These are phyloP conservation scores for Mionectes macconnelli DNA, from an alignment of 2,113 vertebrate species.

Conservation along the genomic window DNA sequence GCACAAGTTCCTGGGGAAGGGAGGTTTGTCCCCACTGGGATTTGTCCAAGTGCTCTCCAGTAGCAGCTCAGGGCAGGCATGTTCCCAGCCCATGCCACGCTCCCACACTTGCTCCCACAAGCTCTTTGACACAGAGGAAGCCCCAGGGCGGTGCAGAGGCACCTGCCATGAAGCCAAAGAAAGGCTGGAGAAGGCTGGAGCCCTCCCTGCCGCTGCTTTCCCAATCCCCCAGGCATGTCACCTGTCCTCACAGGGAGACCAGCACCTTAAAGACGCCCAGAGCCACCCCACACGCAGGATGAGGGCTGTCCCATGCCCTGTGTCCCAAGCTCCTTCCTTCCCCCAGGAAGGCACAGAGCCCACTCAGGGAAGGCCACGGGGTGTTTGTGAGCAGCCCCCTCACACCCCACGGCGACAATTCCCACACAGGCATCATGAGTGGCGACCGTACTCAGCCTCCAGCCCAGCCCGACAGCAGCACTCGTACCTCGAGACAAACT, in stretches of 20 bases:
- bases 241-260: not conserved
- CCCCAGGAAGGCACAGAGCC: not conserved
- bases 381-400: not conserved
- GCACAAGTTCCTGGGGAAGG: not conserved
- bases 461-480: not conserved
- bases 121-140: not conserved
- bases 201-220: not conserved
- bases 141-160: not conserved
- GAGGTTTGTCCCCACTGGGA: not conserved
- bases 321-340: not conserved
- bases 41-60: not conserved
- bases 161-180: not conserved
- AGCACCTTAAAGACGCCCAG: not conserved
- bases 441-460: accelerated
- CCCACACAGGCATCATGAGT: not conserved
- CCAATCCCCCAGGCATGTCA: accelerated
- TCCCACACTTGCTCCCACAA: not conserved
- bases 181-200: not conserved
- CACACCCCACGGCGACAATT: accelerated
- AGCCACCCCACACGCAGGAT: not conserved
- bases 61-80: not conserved
- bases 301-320: accelerated
- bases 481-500: not conserved
- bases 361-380: not conserved
- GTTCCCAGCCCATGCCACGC: not conserved